These are phyloP conservation scores for Lasioglossum albipes DNA, from an alignment of 1,140 invertebrate genomes.

Conservation along the genomic window DNA sequence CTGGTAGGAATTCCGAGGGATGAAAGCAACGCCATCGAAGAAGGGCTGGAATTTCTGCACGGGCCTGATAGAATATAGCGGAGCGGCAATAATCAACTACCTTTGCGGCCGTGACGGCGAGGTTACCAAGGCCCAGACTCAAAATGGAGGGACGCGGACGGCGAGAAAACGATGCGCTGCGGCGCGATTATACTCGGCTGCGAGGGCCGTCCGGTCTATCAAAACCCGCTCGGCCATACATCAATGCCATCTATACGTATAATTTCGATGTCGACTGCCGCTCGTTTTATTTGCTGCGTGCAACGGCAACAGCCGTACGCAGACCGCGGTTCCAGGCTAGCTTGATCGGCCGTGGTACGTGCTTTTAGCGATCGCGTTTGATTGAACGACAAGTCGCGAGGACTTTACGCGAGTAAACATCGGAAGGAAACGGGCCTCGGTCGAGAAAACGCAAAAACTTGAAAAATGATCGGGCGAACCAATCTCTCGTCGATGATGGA, in stretches of 20 bases:
- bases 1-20: too few relatives aligned
- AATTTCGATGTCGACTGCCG: constrained; percentile 71
- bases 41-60: constrained; percentile 1
- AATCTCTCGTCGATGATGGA: too few relatives aligned
- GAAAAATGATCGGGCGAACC: too few relatives aligned
- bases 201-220: constrained; percentile 67
- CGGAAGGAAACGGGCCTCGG: too few relatives aligned
- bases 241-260: constrained; percentile 74
- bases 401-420: not conserved
- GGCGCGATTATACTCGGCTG: constrained; percentile 60
- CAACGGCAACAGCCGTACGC: constrained; percentile 59
- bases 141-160: constrained; percentile 58
- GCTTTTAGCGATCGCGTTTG: not conserved
- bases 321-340: constrained; percentile 40
- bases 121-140: constrained; percentile 48
- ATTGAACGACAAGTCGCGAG: not conserved
- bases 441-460: too few relatives aligned
- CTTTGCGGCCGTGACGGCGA: constrained; percentile 34
- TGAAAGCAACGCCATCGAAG: not conserved
- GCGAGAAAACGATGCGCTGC: constrained; percentile 59
- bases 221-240: constrained; percentile 71
- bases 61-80: not conserved
- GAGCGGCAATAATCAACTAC: constrained; percentile 13
- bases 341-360: constrained; percentile 5
- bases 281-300: constrained; percentile 58